Evolutionary conservation across 2,113 vertebrate genomes (phyloP).

Genomic region (Illadopsis cleaveri): DNA sequence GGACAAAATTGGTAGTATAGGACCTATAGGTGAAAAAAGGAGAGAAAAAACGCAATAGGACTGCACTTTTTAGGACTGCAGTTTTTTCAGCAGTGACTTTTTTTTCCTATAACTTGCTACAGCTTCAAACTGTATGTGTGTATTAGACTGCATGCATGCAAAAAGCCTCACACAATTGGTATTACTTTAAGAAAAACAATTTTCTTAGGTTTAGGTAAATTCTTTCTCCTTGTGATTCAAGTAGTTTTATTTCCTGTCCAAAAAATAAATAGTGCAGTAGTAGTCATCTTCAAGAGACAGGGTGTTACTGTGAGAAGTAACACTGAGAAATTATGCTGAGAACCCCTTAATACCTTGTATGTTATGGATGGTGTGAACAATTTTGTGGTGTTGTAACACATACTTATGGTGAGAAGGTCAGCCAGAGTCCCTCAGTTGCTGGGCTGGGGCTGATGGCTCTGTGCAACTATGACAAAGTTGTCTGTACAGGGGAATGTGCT

Average conservation of each 20-base stretch:
- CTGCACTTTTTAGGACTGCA: not conserved
- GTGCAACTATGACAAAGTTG: fast-evolving
- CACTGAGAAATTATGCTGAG: not conserved
- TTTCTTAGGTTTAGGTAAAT: not conserved
- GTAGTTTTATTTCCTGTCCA: not conserved
- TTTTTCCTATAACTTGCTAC: not conserved
- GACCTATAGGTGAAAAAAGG: not conserved
- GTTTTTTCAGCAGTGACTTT: not conserved
- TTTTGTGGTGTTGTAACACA: not conserved
- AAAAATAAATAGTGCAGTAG: not conserved
- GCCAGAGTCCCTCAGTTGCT: not conserved
- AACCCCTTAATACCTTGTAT: not conserved
- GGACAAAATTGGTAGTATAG: not conserved
- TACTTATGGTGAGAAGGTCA: not conserved
- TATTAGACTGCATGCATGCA: not conserved
- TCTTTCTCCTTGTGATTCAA: not conserved
- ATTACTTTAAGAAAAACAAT: not conserved
- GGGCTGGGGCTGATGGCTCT: not conserved
- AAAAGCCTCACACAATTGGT: not conserved
- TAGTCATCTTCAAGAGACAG: not conserved
- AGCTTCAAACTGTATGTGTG: not conserved
- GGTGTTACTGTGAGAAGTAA: not conserved
- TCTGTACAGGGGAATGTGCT: not conserved
- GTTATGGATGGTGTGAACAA: not conserved
- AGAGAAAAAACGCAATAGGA: not conserved